Conservation (phyloP, 2,797 vertebrate species). For the Bovichtus diacanthus region DNA sequence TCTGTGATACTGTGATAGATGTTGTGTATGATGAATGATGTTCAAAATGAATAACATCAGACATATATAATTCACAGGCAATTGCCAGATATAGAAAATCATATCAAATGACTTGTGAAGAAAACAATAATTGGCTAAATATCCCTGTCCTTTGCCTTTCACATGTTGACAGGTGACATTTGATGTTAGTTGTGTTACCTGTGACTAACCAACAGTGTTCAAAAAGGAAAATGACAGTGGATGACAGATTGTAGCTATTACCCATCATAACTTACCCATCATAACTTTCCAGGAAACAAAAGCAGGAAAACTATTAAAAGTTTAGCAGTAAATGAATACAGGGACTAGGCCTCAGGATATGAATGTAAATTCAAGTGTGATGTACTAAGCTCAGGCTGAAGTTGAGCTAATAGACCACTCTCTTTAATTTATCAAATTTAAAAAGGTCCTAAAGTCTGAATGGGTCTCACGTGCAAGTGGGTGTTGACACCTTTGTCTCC, state of each 20-base stretch:
- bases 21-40: slow-evolving; percentile 3
- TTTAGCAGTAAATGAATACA: slow-evolving; percentile 11
- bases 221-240: slow-evolving; percentile 53
- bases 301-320: slow-evolving; percentile 19
- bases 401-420: not conserved
- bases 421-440: not conserved
- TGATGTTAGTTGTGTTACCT: slow-evolving; percentile 49
- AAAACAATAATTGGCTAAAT: slow-evolving; percentile 29
- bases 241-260: slow-evolving; percentile 61
- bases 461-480: not conserved
- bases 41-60: slow-evolving; percentile 36
- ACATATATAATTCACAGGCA: not conserved
- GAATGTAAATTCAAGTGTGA: not conserved
- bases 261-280: too few relatives aligned
- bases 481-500: not conserved
- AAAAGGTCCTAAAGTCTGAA: not conserved
- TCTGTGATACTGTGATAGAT: slow-evolving; percentile 8
- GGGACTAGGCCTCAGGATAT: not conserved
- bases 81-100: slow-evolving; percentile 2
- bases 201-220: slow-evolving; percentile 40
- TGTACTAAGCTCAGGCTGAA: not conserved
- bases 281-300: slow-evolving; percentile 45
- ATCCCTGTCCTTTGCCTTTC: slow-evolving; percentile 18
- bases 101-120: slow-evolving; percentile 12
- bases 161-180: slow-evolving; percentile 40